Evolutionary conservation across 2,888 invertebrate species (phyloP), one percentile per base, ranked within the genome.

Genomic region (Ctena decussata): DNA sequence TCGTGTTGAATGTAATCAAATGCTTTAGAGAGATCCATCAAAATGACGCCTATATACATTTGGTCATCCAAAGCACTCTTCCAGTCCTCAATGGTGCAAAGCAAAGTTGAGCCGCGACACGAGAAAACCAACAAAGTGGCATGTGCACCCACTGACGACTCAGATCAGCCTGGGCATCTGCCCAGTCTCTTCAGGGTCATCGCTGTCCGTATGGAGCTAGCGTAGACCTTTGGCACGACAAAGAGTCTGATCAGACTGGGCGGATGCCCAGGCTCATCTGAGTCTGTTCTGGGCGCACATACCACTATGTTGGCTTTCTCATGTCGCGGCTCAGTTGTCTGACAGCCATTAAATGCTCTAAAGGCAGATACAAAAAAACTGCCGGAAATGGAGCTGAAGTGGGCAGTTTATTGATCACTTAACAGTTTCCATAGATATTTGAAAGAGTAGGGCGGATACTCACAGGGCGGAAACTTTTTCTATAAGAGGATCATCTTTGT

Each of bases 351-450:
- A 11, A 15, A 32, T 21, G 53, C 11, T 57, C 71, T 70, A 41
- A 76, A 80, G 30, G 69, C 79, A 8, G 79, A 71, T n/a, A n/a
- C n/a, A 12, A 79, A 30, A 65, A 73, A 39, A 21, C 60, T 21
- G 32, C 73, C 44, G 37, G 73, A 80, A 21, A 46, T 73, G 12
- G 73, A 39, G 12, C 71, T 27, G 60, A 80, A 76, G 37, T 53
- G 30, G 15, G 21, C n/a, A 27, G 11, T 12, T 5, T 74, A 49
- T 65, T 80, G 80, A 30, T 75, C 39, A 75, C 70, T 53, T 8
- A 80, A 27, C 6, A 46, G 27, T 57, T 37, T 70, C 71, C 76
- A 71, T 70, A 81, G 15, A 70, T 3, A 57, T 75, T 80, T 35
- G 80, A 76, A 30, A 53, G 32, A 11, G 57, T 32, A 21, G 53